A percentile compares a stretch with the other conserved stretches of the same genome.
Evolutionary conservation across 2,888 invertebrate genomes (phyloP).

Genomic region (Bruchidius siliquastri): DNA sequence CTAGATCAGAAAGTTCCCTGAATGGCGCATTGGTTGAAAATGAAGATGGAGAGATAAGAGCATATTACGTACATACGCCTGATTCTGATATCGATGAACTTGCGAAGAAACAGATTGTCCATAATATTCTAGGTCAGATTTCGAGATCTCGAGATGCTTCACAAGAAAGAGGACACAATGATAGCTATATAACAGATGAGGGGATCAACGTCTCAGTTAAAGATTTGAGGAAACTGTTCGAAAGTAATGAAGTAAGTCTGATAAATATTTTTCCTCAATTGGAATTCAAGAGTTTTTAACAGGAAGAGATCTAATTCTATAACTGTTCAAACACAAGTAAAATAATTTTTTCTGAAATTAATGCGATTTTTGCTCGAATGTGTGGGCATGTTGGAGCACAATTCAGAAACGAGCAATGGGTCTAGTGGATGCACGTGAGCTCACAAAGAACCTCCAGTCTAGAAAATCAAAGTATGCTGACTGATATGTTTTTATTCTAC

Average conservation of each 20-base stretch:
- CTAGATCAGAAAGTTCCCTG: not conserved
- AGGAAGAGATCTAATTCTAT: too few relatives aligned
- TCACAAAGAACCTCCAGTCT: too few relatives aligned
- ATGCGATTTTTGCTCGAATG: too few relatives aligned
- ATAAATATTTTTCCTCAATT: too few relatives aligned
- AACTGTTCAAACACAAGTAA: too few relatives aligned
- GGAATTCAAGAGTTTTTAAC: too few relatives aligned
- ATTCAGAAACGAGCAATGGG: too few relatives aligned
- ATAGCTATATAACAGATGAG: conserved; percentile 10
- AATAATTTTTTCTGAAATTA: too few relatives aligned
- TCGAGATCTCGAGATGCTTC: conserved; percentile 15
- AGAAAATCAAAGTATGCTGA: too few relatives aligned
- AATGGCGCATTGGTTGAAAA: not conserved
- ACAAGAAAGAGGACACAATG: conserved; percentile 2
- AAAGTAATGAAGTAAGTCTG: conserved; percentile 33
- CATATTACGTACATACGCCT: not conserved
- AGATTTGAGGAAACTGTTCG: conserved; percentile 36
- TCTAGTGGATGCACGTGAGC: too few relatives aligned
- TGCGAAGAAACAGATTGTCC: conserved; percentile 25
- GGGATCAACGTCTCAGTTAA: conserved; percentile 31
- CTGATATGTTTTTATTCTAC: too few relatives aligned
- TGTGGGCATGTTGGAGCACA: too few relatives aligned
- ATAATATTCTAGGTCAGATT: conserved; percentile 31
- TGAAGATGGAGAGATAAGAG: not conserved
- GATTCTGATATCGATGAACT: conserved; percentile 25